Evolutionary conservation across 1,140 invertebrate species (phyloP).

Genomic region (Onthophagus taurus): DNA sequence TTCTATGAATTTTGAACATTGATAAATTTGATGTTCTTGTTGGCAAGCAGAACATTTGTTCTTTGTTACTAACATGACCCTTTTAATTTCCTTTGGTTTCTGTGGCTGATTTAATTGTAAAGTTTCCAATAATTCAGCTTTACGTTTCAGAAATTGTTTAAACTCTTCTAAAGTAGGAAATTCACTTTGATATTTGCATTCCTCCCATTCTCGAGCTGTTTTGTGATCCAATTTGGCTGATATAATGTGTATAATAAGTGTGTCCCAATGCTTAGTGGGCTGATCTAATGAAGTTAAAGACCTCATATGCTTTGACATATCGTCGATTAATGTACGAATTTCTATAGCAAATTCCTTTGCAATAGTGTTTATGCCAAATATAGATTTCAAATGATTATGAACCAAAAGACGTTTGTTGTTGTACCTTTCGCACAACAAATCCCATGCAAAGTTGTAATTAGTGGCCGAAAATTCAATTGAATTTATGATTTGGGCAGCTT

Average conservation of each 20-base stretch:
- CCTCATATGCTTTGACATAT: conserved; percentile 6
- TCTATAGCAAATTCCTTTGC: conserved; percentile 5
- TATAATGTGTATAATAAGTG: conserved; percentile 6
- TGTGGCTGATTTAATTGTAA: not conserved
- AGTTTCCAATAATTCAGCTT: conserved; percentile 7
- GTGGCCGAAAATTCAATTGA: conserved; percentile 20
- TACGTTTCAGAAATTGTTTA: not conserved
- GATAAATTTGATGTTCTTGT: too few species aligned
- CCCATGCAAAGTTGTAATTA: conserved; percentile 29
- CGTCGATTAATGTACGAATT: conserved; percentile 1
- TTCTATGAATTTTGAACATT: too few species aligned
- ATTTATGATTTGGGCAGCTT: conserved; percentile 24
- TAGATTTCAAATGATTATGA: conserved; percentile 11
- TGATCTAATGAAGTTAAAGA: not conserved
- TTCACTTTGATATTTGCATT: not conserved
- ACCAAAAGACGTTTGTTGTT: conserved; percentile 24
- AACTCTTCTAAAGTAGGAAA: conserved; percentile 6
- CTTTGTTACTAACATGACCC: not conserved
- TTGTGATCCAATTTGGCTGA: not conserved
- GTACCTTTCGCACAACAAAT: conserved; percentile 26
- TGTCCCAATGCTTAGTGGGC: conserved; percentile 1
- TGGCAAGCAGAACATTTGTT: too few species aligned
- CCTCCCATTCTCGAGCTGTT: conserved; percentile 5
- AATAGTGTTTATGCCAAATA: conserved; percentile 10
- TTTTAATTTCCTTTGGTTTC: not conserved